These are phyloP conservation scores for Pissodes strobi DNA, from an alignment of 1,140 invertebrate species.

Conservation along the genomic window DNA sequence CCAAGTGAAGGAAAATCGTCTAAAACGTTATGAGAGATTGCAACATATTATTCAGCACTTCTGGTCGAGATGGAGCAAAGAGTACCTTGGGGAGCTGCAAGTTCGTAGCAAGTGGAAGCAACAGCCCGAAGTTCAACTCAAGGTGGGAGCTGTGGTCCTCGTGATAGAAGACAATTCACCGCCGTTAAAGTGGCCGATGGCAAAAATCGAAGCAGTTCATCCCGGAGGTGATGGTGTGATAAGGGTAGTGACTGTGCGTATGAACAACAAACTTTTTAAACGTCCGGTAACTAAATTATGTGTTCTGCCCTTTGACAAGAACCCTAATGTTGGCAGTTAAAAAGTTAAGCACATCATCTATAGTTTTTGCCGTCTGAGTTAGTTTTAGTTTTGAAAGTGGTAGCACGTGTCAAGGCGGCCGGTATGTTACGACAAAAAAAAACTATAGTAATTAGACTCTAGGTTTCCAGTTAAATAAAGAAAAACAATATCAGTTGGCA, in stretches of 20 bases:
- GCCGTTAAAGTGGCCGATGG: constrained; percentile 38
- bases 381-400: neutral
- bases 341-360: neutral
- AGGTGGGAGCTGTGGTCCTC: constrained; percentile 38
- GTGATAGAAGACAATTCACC: constrained; percentile 38
- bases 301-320: neutral
- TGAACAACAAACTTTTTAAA: constrained; percentile 30
- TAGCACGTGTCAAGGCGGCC: neutral
- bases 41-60: constrained; percentile 37
- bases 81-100: constrained; percentile 39
- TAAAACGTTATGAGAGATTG: neutral
- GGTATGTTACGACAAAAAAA: too few species aligned
- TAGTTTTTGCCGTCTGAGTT: neutral
- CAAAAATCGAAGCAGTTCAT: constrained; percentile 23
- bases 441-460: too few species aligned
- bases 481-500: too few species aligned
- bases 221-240: constrained; percentile 41
- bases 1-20: constrained; percentile 9
- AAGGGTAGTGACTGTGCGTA: constrained; percentile 34
- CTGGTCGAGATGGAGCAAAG: constrained; percentile 39
- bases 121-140: neutral
- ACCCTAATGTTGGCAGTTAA: neutral
- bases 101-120: constrained; percentile 22
- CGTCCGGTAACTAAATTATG: constrained; percentile 13
- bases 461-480: too few species aligned